phyloP scores from a whole-genome alignment of 1,140 invertebrate genomes.

The Periplaneta americana region DNA sequence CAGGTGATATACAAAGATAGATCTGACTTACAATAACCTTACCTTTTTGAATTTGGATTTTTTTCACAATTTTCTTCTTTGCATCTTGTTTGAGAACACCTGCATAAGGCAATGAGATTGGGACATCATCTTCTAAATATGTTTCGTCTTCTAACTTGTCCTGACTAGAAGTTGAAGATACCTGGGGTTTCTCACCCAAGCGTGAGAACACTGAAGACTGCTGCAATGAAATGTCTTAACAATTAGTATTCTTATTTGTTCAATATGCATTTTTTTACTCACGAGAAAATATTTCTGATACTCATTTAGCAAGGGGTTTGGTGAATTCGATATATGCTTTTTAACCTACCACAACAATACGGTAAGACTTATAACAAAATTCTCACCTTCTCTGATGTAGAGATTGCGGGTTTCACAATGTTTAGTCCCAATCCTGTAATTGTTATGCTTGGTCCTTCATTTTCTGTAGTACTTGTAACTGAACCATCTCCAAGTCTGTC shows the following conservation, averaged over 20 bases:
- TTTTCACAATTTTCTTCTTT: not conserved
- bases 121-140: not conserved
- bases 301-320: too few relatives aligned
- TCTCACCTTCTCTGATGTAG: not conserved
- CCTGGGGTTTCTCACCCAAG: conserved; percentile 7
- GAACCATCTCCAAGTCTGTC: conserved; percentile 29
- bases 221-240: too few relatives aligned
- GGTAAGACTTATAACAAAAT: too few relatives aligned
- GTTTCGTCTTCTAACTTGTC: not conserved
- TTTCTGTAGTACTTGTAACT: conserved; percentile 6
- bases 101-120: not conserved
- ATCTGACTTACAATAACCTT: too few relatives aligned
- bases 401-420: conserved; percentile 1
- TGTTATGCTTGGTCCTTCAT: not conserved
- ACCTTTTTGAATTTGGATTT: not conserved
- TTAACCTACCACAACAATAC: too few relatives aligned
- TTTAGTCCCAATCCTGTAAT: conserved; percentile 6
- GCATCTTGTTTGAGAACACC: conserved; percentile 1
- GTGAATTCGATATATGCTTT: too few relatives aligned
- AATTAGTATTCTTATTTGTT: too few relatives aligned
- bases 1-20: too few relatives aligned
- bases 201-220: conserved; percentile 4
- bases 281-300: too few relatives aligned
- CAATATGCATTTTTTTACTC: too few relatives aligned
- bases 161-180: conserved; percentile 4